A percentile compares a stretch with the other conserved stretches of the same genome.
Evolutionary conservation across 2,888 invertebrate species (phyloP).

Genomic region (Lasioglossum figueresi): DNA sequence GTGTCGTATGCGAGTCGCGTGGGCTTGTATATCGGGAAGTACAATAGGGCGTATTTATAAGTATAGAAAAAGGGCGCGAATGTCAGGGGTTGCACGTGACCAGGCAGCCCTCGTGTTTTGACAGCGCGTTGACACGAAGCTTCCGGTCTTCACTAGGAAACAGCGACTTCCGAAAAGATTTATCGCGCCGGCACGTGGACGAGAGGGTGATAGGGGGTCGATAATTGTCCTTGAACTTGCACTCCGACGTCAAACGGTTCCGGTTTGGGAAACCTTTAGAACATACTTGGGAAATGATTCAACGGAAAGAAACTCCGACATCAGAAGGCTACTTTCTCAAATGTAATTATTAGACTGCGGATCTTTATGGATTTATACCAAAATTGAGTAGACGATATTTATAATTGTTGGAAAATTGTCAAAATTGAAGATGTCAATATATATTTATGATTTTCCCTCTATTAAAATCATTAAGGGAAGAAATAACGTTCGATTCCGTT

Average conservation of each 20-base stretch:
- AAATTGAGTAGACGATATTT: no score
- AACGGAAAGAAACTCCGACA: background rate
- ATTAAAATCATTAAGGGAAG: no score
- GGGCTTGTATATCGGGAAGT: slow-evolving; percentile 52
- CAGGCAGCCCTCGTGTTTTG: slow-evolving; percentile 79
- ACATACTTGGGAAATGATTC: background rate
- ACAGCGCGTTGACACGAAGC: slow-evolving; percentile 79
- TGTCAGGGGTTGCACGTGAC: slow-evolving; percentile 79
- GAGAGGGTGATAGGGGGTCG: slow-evolving; percentile 49
- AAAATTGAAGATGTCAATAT: no score
- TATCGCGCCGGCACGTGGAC: slow-evolving; percentile 76
- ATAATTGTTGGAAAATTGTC: no score
- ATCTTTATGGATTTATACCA: no score
- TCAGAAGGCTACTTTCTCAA: background rate
- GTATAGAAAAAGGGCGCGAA: slow-evolving; percentile 75
- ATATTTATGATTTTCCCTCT: no score
- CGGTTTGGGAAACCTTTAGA: slow-evolving; percentile 13
- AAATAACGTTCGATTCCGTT: no score
- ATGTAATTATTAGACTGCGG: no score
- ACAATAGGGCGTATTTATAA: slow-evolving; percentile 72
- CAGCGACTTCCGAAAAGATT: slow-evolving; percentile 76
- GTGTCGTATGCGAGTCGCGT: slow-evolving; percentile 56
- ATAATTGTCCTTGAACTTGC: slow-evolving; percentile 72
- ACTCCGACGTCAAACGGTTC: slow-evolving; percentile 18
- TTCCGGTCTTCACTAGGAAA: slow-evolving; percentile 73